Base-by-base conservation (phyloP, 2,888 invertebrate genomes). In the Protonemura montana region DNA sequence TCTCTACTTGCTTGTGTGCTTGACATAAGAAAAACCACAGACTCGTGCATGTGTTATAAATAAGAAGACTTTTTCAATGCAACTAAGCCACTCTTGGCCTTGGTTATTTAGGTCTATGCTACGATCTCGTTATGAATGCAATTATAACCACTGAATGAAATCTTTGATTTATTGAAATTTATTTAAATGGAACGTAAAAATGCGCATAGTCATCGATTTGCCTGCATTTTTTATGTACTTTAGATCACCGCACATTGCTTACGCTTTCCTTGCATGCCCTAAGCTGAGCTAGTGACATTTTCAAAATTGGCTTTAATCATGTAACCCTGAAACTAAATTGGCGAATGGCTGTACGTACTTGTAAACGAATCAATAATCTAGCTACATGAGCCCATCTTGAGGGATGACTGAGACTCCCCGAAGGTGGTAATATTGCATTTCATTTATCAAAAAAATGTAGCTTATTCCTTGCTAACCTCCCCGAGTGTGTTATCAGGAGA, bases 51-150 rank as follows among this genome's bases (percentile, higher is more conserved):
- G 21, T 59, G 21, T 59, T 59, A 35, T 35, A 35, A 35, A 35
- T 35, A 35, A 59, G 59, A 59, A 59, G 59, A 7, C 59, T 59
- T 59, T 59, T 59, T 59, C 59, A 59, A 59, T 59, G 59, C 59
- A 59, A 10, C 13, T 59, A 59, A 59, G 59, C 59, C 59, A 59
- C 16, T 59, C 59, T 21, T 59, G 59, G 59, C 59, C 59, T 59
- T 59, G 59, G 59, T 59, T 59, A 59, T 59, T 59, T 59, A 59
- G 59, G 59, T 59, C 59, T 59, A 59, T 59, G 59, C 59, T 59
- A 13, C 59, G 59, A 59, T 59, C 59, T 59, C 59, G 59, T 59
- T 59, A 59, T 21, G 59, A 59, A 59, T 59, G 59, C 59, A 59
- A 59, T 59, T 59, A 59, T 21, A 59, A 21, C 3, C 59, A 59